Evolutionary conservation across 92 coral and sea anemone species (phyloP), one percentile per base, ranked within the genome.

Genomic region (Pocillopora grandis): DNA sequence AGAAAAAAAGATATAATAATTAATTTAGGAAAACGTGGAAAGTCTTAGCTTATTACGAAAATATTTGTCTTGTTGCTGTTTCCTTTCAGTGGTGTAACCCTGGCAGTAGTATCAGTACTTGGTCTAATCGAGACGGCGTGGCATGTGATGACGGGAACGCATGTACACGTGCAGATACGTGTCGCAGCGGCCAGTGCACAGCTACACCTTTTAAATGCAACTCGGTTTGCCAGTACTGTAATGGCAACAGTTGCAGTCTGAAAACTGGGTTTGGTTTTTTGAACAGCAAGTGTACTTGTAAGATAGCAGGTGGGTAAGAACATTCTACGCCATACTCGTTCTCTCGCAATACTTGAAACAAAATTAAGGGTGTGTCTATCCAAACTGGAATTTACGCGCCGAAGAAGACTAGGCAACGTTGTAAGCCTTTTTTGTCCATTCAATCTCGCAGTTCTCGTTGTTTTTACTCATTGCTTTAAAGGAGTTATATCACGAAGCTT

Each of bases 141-240:
- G 75, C 92, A 58, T 95, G 98, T 42, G 87, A 93, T 82, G 98
- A 95, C 36, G 89, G 92, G 2, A 66, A 91, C 81, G 76, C 60
- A 55, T 95, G 98, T 66, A 93, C 98, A n/a, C 81, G 91, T 48
- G 87, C 90, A 52, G 98, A 95, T 77, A 93, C 87, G 62, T 95
- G 98, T 77, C 69, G 19, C 9, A 75, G 81, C 68, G 97, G 98
- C 35, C 94, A 81, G 18, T 95, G 98, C 64, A 87, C 82, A 12
- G 93, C 94, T 33, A 91, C 87, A 49, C 90, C 94, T 19, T 90
- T 95, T 52, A 88, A 68, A 0, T 95, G 98, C 80, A 90, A 91
- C 66, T 55, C 91, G 12, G 70, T 66, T n/a, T 95, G 97, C 76
- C 98, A 95, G 76, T 76, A 35, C 55, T 95, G 98, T 33, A 86